Evolutionary conservation across 92 coral and sea anemone genomes (phyloP), one percentile per base, ranked within the genome.

Genomic region (Pocillopora meandrina): DNA sequence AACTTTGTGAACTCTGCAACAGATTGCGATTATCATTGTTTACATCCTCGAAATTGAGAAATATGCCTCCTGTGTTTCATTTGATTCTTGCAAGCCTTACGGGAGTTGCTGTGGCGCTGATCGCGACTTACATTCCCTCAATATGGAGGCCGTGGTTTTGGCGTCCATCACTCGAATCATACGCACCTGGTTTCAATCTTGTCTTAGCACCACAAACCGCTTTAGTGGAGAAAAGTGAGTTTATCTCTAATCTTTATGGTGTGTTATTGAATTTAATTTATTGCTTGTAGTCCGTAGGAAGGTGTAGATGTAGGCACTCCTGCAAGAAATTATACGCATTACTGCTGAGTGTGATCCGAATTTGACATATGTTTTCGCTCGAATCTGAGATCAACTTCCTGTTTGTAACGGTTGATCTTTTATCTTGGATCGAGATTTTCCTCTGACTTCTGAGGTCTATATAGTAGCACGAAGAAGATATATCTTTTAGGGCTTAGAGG

Each of bases 21-120:
- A 93, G 96, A 64, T 77, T 91, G 10, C 89, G 92, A 89, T 89
- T 90, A 34, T 83, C 88, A 42, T 77, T 66, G 61, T 70, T 74
- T 77, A 65, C 62, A 59, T 60, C 60, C 52, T 71, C 66, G 20
- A 92, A 90, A 23, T 79, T 73, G 36, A 79, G 81, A 82, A 89
- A 86, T 74, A 91, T 94, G 93, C 62, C 87, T 4, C 61, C 90
- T 21, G 61, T 90, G 10, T 71, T 71, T 65, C 93, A 94, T 16
- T 86, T 93, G 69, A 83, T 92, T 65, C 77, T 96, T 23, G 95
- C 95, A 58, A 91, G 94, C 58, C 76, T 96, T 9, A 85, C 89
- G 80, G 98, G 99, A 15, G 95, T 94, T 17, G 90, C 90, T 8
- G 85, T 96, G 70, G 95, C 98, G 23, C 65, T 90, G 47, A 83